Conservation (phyloP, 2,888 invertebrate species). For the Drepanosiphum platanoidis region DNA sequence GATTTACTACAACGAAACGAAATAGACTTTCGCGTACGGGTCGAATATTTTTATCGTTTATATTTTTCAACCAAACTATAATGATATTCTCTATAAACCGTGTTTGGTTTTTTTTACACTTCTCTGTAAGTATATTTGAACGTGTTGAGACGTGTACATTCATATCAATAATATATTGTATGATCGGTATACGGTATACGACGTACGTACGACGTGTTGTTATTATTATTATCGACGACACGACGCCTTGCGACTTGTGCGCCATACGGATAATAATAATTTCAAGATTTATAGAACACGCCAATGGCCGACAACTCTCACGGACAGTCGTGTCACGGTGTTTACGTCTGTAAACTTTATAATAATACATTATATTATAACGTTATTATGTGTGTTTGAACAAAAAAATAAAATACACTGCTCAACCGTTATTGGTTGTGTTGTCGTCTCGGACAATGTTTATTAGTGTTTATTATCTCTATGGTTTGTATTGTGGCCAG, state of each 20-base stretch:
- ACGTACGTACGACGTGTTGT: too few relatives aligned
- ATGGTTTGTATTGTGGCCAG: conserved; percentile 67
- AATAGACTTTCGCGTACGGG: too few relatives aligned
- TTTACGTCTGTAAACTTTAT: background rate
- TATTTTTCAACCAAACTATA: too few relatives aligned
- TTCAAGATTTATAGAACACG: background rate
- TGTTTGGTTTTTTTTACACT: too few relatives aligned
- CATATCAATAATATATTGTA: background rate
- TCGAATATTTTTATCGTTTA: too few relatives aligned
- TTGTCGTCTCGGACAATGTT: conserved; percentile 38
- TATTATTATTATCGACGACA: too few relatives aligned
- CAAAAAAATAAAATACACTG: background rate
- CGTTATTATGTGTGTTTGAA: background rate
- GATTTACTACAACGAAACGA: too few relatives aligned
- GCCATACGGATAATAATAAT: background rate
- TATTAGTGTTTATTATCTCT: conserved; percentile 61
- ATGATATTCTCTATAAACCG: too few relatives aligned
- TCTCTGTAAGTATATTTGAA: background rate
- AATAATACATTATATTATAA: background rate
- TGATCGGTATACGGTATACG: too few relatives aligned
- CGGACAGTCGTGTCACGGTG: background rate
- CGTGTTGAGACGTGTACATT: background rate
- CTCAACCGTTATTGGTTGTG: conserved; percentile 1
- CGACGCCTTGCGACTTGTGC: too few relatives aligned
- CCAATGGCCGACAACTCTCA: background rate